These are phyloP conservation scores for Synanthedon formicaeformis DNA, from an alignment of 2,888 invertebrate genomes.

Conservation along the genomic window DNA sequence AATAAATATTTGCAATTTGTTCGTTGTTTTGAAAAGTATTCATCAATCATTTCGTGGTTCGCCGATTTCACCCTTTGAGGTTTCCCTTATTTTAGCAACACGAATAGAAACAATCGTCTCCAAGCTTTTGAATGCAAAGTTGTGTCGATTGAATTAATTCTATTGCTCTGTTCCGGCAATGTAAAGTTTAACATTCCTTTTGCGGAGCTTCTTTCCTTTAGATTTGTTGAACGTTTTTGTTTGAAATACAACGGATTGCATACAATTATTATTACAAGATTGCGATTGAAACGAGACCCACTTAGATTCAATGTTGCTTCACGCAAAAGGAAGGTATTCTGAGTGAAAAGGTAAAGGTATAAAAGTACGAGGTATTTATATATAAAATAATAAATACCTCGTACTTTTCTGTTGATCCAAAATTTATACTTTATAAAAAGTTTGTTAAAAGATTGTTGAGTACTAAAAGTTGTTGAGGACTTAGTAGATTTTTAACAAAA, in stretches of 20 bases:
- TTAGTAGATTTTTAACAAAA: too few relatives aligned
- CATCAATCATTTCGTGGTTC: conserved; percentile 41
- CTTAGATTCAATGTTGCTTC: too few relatives aligned
- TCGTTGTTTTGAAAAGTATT: conserved; percentile 19
- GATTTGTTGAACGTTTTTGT: conserved; percentile 14
- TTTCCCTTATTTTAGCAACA: conserved; percentile 45
- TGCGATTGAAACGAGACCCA: too few relatives aligned
- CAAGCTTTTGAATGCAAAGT: conserved; percentile 50
- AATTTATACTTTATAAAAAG: too few relatives aligned
- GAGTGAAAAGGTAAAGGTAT: too few relatives aligned
- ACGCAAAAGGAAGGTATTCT: too few relatives aligned
- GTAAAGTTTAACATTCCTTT: conserved; percentile 50
- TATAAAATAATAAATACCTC: too few relatives aligned
- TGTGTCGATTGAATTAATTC: conserved; percentile 64
- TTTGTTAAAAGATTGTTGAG: too few relatives aligned
- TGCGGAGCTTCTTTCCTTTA: conserved; percentile 23
- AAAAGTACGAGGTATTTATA: too few relatives aligned
- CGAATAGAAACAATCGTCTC: conserved; percentile 55
- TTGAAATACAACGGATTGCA: background rate
- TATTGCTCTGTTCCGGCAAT: conserved; percentile 57
- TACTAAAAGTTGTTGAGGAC: too few relatives aligned
- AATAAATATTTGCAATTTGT: background rate
- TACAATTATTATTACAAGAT: too few relatives aligned
- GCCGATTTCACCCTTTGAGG: conserved; percentile 42
- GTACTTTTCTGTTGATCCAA: too few relatives aligned